Evolutionary conservation across 2,888 invertebrate genomes (phyloP), one percentile per base, ranked within the genome.

Genomic region (Noctua fimbriata): DNA sequence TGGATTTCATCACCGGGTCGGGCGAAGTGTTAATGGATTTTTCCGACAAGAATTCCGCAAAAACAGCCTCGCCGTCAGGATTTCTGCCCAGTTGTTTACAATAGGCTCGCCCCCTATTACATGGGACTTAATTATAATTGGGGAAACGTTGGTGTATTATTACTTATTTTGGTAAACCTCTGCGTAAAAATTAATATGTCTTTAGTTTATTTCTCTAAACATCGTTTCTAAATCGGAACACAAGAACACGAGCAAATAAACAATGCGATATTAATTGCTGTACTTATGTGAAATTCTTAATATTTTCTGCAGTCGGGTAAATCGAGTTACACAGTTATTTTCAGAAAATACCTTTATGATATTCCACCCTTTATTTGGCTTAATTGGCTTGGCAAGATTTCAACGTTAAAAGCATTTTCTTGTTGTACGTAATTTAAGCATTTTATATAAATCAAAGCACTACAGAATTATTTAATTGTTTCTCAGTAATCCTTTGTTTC

Each of bases 371-470:
- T 32, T 18, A 44, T 44, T 55, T 6, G 12, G 2, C 18, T 44
- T 47, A 58, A 58, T 75, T 82, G 16, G 12, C 9, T 47, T n/a
- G 5, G 16, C 6, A 65, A 66, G 0, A 36, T 24, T 66, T 65
- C 1, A 41, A 32, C 18, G 14, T 24, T 41, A 52, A 24, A 65
- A 55, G 5, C 71, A 24, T 65, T 65, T 81, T 66, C 55, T 79
- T 32, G 24, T 49, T 28, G 10, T 75, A 1, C 18, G 1, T 58
- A 79, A 49, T 66, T 65, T 18, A 65, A n/a, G 0, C 4, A 9
- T 47, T 47, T 65, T 49, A 24, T 66, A 41, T 66, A 32, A 49
- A 44, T 49, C 9, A 18, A 49, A 58, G 9, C 18, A 24, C 1
- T 58, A 21, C 1, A 21, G 14, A 81, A 36, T 55, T 3, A 52